A percentile compares a stretch with the other conserved stretches of the same genome.
Conservation (phyloP, 1,140 invertebrate species). For the Tachypleus tridentatus region DNA sequence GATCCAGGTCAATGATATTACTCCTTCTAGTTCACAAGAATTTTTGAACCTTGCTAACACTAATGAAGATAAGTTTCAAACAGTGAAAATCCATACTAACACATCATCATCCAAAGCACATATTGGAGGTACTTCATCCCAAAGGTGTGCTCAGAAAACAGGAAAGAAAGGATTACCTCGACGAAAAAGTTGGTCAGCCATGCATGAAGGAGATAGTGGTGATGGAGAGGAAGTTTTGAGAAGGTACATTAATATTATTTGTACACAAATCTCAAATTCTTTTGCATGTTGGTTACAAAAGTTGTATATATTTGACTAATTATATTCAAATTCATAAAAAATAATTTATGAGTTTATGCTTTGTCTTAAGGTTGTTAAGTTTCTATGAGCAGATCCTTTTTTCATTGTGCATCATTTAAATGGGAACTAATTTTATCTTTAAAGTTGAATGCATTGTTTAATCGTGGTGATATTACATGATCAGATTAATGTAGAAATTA, state of each 20-base stretch:
- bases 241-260: not conserved
- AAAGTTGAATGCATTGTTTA: no score
- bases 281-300: no score
- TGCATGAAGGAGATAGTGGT: not conserved
- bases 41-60: slow-evolving; percentile 9
- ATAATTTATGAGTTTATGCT: no score
- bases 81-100: not conserved
- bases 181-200: slow-evolving; percentile 17
- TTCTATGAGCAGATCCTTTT: no score
- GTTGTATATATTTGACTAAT: no score
- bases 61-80: slow-evolving; percentile 1
- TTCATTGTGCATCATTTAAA: no score
- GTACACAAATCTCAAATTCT: no score
- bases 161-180: not conserved
- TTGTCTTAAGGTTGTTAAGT: no score
- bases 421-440: no score
- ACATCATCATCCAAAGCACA: not conserved
- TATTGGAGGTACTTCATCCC: slow-evolving; percentile 7
- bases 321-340: no score
- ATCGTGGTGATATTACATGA: no score
- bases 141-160: slow-evolving; percentile 1
- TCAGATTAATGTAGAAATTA: no score
- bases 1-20: slow-evolving; percentile 20
- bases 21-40: slow-evolving; percentile 16
- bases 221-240: not conserved